Evolutionary conservation across 2,113 vertebrate species (phyloP).

Genomic region (Arenaria interpres): DNA sequence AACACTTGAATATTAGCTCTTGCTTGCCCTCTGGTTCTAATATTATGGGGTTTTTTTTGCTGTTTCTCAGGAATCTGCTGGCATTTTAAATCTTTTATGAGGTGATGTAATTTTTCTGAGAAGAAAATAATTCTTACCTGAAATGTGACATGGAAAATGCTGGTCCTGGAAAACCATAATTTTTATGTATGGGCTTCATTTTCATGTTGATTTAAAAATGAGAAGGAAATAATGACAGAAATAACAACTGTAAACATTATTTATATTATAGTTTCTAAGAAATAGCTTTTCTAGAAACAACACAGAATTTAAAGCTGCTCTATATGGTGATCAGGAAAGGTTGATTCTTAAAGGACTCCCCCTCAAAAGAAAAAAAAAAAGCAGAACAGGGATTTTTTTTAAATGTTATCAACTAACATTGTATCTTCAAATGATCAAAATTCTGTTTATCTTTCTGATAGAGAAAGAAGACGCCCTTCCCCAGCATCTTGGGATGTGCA

Average conservation of each 20-base stretch:
- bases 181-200: not conserved
- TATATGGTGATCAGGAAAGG: not conserved
- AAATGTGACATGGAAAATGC: not conserved
- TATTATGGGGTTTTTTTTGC: not conserved
- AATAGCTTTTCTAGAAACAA: not conserved
- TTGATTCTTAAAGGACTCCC: not conserved
- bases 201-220: not conserved
- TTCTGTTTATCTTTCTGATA: not conserved
- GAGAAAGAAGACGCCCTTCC: not conserved
- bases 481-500: rapidly evolving
- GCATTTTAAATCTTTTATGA: not conserved
- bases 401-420: not conserved
- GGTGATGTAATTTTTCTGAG: not conserved
- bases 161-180: not conserved
- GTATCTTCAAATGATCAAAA: not conserved
- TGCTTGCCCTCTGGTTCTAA: not conserved
- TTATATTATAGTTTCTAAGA: not conserved
- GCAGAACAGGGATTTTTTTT: not conserved
- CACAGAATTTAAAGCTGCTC: not conserved
- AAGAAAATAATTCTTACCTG: not conserved
- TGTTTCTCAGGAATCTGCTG: not conserved
- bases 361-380: not conserved
- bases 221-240: not conserved
- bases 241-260: not conserved
- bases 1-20: not conserved